Evolutionary conservation across 2,888 invertebrate genomes (phyloP), one percentile per base, ranked within the genome.

Genomic region (Priocnemis perturbator): DNA sequence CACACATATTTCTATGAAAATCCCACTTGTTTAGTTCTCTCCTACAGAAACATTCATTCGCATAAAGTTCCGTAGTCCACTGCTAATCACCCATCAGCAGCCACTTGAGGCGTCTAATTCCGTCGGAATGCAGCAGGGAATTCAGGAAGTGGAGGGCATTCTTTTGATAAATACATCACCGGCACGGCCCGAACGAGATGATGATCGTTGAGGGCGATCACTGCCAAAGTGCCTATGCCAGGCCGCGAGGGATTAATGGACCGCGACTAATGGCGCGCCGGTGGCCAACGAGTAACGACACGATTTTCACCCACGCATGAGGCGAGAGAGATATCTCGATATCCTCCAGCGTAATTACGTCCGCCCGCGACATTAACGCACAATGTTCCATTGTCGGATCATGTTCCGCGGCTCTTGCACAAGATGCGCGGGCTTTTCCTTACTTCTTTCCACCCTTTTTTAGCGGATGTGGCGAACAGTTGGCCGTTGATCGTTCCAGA

Each of bases 231-330:
- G n/a, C n/a, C n/a, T n/a, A 11, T 15, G 21, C 44, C 30, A 48
- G 52, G 52, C 48, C 30, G 59, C 66, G 59, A 55, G 53, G 72
- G 78, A 82, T 83, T 81, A 84, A 84, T 74, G 76, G 71, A 80
- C 64, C 73, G 70, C 72, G 67, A 77, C 79, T 81, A 83, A 83
- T 76, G 69, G 74, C 70, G 67, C 56, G 56, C 61, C 69, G 60
- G 77, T 77, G 75, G 73, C 57, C 76, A 75, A 69, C 69, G 74
- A 73, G 72, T 79, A 81, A 83, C 73, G 76, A 84, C 75, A 77
- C 79, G 76, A 73, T 83, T 79, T 81, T 77, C 79, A 77, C 81
- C 81, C 81, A 84, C 79, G 80, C 79, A 70, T 47, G 53, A 50
- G 21, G 37, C 47, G 52, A 48, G 47, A 20, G 52, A 64, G 60